phyloP scores from a whole-genome alignment of 2,113 vertebrate species.

The Phalacrocorax pelagicus region DNA sequence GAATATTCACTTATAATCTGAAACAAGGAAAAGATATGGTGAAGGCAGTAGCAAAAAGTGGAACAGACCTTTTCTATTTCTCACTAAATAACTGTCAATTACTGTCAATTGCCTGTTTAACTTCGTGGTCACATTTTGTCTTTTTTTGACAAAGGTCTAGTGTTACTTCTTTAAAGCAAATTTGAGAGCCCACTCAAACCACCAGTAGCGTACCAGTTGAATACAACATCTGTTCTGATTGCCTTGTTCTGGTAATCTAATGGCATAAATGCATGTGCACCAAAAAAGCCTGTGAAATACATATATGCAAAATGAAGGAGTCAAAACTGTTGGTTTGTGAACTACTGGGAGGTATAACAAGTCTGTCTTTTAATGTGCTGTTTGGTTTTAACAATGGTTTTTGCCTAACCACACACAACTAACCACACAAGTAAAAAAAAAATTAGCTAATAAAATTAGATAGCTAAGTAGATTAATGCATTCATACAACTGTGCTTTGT shows the following conservation, averaged over 20 bases:
- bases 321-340: neutral
- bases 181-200: neutral
- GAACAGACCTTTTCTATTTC: neutral
- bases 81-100: neutral
- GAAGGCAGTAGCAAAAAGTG: neutral
- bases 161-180: neutral
- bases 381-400: neutral
- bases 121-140: neutral
- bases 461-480: neutral
- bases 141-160: neutral
- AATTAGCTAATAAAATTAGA: neutral
- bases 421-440: neutral
- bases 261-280: fast-evolving
- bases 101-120: neutral
- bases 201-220: neutral
- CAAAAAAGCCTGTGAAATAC: neutral
- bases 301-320: neutral
- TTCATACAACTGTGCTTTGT: neutral
- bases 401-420: neutral
- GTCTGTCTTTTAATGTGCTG: neutral
- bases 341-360: neutral
- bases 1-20: neutral
- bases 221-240: neutral
- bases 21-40: neutral
- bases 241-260: neutral